phyloP scores from a whole-genome alignment of 1,140 invertebrate genomes.

The Pemphigus obesinymphae region DNA sequence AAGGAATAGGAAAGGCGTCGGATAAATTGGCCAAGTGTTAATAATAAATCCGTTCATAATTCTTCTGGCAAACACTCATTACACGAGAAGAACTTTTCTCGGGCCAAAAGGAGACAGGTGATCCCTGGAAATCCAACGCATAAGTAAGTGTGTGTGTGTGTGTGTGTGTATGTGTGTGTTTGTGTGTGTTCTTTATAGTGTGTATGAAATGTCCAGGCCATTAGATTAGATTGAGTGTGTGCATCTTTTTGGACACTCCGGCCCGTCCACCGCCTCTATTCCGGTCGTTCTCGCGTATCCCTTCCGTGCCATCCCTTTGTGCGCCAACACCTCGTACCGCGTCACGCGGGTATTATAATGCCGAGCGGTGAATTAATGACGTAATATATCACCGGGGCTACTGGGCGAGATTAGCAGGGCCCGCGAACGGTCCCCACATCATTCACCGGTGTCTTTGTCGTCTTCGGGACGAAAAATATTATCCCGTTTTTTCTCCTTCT shows the following conservation, averaged over 20 bases:
- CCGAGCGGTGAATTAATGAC: conserved; percentile 33
- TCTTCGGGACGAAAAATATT: conserved; percentile 31
- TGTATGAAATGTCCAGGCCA: conserved; percentile 22
- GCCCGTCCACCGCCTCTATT: background rate
- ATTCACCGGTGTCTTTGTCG: conserved; percentile 32
- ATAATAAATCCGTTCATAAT: conserved; percentile 18
- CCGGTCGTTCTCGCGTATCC: too few species aligned
- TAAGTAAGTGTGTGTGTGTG: background rate
- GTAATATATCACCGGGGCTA: conserved; percentile 22
- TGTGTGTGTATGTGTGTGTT: background rate
- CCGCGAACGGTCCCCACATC: conserved; percentile 29
- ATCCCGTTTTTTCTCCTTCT: background rate
- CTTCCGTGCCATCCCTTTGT: background rate
- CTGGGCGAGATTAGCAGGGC: background rate
- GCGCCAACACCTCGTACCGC: background rate
- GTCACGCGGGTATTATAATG: conserved; percentile 28
- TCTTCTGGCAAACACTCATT: background rate
- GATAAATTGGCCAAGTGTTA: background rate
- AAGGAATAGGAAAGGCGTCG: too few species aligned
- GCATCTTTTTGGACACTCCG: conserved; percentile 26
- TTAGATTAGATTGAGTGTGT: conserved; percentile 37
- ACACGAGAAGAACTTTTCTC: background rate
- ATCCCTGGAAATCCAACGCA: background rate
- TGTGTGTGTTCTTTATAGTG: background rate
- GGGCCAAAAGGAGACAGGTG: background rate